Base-by-base conservation (phyloP, 2,888 invertebrate genomes). In the Scelioninae gen. 2 region DNA sequence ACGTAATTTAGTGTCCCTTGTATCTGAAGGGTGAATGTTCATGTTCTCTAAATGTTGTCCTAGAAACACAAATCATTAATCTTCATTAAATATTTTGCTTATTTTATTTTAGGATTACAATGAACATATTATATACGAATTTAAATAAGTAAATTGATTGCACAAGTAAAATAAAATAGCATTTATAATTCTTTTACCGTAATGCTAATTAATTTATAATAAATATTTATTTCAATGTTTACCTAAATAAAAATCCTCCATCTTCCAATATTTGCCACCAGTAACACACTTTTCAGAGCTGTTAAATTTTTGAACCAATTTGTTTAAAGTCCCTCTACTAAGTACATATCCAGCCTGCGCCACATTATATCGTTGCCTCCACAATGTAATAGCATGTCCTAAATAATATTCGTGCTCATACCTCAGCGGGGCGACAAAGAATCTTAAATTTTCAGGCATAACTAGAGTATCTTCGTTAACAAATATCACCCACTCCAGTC, bases 211-310 rank as follows among this genome's bases (percentile, higher is more conserved):
- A 3, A 25, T 25, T 4, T 25, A 25, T 25, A 25, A 25, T 6
- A 2, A 16, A 16, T 1, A 16, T 11, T 13, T 15, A 10, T 43
- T 13, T n/a, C 13, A 43, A n/a, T 7, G 2, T 45, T 22, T 46
- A 88, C 89, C 89, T 69, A 90, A 86, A 82, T 89, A 88, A 81
- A 87, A 89, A 82, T 90, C 90, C 82, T 90, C 90, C 77, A 88
- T 88, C 74, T 89, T 90, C 87, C 88, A 88, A 79, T 87, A 89
- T 64, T 86, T 87, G 41, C 87, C 87, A 57, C 87, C 86, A 3
- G 82, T 78, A n/a, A 81, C 75, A 80, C 90, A 90, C 37, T 85
- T 83, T 25, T 86, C 80, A 0, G 84, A 78, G n/a, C 80, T 82
- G 71, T 86, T 82, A 76, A 88, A 87, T 65, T 81, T 85, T 7